Conservation (phyloP, 2,113 vertebrate species). For the Climacteris rufus region DNA sequence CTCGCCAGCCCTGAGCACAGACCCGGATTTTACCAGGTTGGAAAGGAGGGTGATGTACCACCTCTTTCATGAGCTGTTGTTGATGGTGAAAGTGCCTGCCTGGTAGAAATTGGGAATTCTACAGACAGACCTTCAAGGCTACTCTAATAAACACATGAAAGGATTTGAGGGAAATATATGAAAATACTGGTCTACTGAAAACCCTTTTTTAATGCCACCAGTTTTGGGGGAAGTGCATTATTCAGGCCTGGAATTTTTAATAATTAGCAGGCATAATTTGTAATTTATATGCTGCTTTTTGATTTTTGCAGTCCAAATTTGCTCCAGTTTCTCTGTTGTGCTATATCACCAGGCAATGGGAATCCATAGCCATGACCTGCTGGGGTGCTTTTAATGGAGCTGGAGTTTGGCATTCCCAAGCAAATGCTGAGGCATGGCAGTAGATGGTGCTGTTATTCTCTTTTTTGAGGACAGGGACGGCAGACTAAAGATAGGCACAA, state of each 20-base stretch:
- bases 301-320: background rate
- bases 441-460: slow-evolving; percentile 67
- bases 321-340: background rate
- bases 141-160: slow-evolving; percentile 35
- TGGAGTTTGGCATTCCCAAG: background rate
- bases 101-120: background rate
- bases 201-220: background rate
- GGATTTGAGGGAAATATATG: background rate
- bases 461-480: background rate
- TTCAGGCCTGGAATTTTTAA: background rate
- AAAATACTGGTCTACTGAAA: background rate
- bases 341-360: background rate
- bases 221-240: background rate
- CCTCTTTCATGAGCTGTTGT: slow-evolving; percentile 45
- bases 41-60: background rate
- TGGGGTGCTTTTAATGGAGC: background rate
- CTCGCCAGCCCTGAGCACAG: slow-evolving; percentile 18
- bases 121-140: background rate
- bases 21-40: slow-evolving; percentile 7
- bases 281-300: background rate
- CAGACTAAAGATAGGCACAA: background rate
- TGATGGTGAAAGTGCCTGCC: slow-evolving; percentile 11
- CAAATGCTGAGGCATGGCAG: background rate
- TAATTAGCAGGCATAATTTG: background rate
- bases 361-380: background rate